phyloP scores from a whole-genome alignment of 2,888 invertebrate genomes.

The Lumbricus terrestris region DNA sequence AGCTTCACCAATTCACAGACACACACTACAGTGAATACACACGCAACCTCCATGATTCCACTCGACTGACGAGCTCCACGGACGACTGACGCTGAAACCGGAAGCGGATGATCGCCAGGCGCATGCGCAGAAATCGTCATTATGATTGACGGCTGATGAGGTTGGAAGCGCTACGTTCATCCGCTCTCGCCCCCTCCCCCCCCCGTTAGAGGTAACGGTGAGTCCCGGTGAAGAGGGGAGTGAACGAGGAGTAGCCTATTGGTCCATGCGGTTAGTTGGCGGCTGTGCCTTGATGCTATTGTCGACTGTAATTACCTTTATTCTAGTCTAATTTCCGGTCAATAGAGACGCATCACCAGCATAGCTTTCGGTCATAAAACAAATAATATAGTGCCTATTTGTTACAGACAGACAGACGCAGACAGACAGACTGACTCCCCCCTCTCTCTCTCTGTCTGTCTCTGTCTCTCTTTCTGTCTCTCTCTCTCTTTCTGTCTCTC shows the following conservation, averaged over 20 bases:
- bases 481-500: not conserved
- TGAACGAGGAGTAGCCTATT: not conserved
- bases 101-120: conserved; percentile 3
- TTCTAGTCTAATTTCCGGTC: conserved; percentile 9
- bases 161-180: not conserved
- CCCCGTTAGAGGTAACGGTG: not conserved
- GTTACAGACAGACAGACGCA: too few relatives aligned
- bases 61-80: not conserved
- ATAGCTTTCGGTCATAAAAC: not conserved
- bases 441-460: not conserved
- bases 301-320: not conserved
- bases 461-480: not conserved
- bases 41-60: not conserved
- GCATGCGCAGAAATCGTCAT: not conserved
- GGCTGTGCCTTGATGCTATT: not conserved
- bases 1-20: not conserved
- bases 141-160: not conserved
- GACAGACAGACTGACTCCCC: too few relatives aligned
- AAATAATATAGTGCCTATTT: not conserved
- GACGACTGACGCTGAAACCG: not conserved
- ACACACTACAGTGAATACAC: not conserved
- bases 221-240: not conserved
- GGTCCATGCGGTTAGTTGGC: not conserved
- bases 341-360: not conserved
- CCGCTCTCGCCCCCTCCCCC: not conserved